These are phyloP conservation scores for Aspiorhynchus laticeps DNA, from an alignment of 2,113 vertebrate species.

Conservation along the genomic window DNA sequence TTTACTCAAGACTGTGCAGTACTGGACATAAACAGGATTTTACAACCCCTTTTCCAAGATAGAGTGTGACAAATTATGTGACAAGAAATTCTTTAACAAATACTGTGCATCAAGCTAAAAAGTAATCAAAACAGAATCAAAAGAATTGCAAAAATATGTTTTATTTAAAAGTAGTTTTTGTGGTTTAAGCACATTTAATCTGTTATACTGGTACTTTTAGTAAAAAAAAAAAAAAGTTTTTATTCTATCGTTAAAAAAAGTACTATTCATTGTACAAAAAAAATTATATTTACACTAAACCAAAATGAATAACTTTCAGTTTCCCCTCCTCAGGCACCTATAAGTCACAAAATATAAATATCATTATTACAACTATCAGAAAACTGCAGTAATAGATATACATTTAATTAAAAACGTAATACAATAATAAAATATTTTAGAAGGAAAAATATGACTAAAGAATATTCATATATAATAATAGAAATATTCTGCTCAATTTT, in stretches of 20 bases:
- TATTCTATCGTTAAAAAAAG: neutral
- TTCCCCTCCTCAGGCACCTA: slow-evolving; percentile 72
- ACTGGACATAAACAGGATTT: neutral
- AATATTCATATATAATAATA: no score
- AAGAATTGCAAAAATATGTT: slow-evolving; percentile 21
- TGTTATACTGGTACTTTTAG: neutral
- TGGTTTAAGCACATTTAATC: neutral
- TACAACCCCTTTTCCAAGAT: neutral
- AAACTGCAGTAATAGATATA: neutral
- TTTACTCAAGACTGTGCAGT: neutral
- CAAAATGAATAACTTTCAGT: slow-evolving; percentile 84
- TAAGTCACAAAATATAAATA: slow-evolving; percentile 54
- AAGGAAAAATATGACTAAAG: neutral
- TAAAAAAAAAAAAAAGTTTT: neutral
- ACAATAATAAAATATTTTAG: neutral
- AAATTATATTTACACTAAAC: slow-evolving; percentile 77
- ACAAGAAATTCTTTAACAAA: neutral
- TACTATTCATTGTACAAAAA: neutral
- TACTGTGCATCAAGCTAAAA: neutral
- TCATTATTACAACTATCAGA: neutral
- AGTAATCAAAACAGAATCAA: neutral
- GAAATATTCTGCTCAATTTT: neutral
- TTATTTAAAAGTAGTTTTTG: slow-evolving; percentile 54
- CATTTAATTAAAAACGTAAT: neutral
- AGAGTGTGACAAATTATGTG: neutral